These are phyloP conservation scores for Tachina lurida DNA, from an alignment of 2,888 invertebrate genomes.

Conservation along the genomic window DNA sequence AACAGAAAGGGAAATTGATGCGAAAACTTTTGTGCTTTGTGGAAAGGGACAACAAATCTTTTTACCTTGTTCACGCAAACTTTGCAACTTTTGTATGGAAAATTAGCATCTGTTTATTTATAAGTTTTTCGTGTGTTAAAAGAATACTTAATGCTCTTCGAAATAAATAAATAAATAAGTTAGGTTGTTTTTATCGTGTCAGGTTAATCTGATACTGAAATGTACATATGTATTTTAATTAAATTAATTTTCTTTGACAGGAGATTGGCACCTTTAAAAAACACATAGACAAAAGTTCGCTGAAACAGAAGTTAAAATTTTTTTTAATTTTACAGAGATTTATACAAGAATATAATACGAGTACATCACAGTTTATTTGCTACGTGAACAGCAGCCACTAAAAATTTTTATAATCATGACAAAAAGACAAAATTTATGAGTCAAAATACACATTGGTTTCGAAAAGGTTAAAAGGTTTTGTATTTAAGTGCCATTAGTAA, in stretches of 20 bases:
- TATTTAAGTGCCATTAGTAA: no score
- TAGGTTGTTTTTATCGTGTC: not conserved
- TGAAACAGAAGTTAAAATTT: not conserved
- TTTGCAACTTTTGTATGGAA: not conserved
- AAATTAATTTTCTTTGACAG: slow-evolving; percentile 7
- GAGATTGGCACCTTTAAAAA: not conserved
- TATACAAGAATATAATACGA: no score
- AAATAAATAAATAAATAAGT: not conserved
- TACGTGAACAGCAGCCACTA: no score
- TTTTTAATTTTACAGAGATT: not conserved
- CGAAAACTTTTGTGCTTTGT: not conserved
- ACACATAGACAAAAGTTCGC: not conserved
- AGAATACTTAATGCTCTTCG: not conserved
- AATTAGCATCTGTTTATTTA: not conserved
- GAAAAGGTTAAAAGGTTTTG: no score
- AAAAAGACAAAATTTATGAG: no score
- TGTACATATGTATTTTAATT: slow-evolving; percentile 1
- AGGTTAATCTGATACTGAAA: not conserved
- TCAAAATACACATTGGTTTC: no score
- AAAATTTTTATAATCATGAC: no score
- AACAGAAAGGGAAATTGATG: no score
- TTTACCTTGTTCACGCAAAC: not conserved
- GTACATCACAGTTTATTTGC: no score
- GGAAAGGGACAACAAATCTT: not conserved
- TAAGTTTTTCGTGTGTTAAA: not conserved